phyloP scores from a whole-genome alignment of 2,888 invertebrate genomes.

The Synanthedon andrenaeformis region DNA sequence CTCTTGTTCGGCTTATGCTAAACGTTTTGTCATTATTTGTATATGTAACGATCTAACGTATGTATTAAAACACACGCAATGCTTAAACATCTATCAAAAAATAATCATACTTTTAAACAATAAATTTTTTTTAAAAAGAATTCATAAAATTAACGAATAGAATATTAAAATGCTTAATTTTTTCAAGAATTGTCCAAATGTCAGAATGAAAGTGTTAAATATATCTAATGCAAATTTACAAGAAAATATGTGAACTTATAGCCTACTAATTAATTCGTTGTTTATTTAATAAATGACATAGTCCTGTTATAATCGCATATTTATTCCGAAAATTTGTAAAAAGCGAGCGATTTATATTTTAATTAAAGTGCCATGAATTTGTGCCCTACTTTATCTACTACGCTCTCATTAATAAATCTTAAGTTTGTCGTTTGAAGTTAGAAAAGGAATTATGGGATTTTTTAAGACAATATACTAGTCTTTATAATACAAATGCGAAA shows the following conservation, averaged over 20 bases:
- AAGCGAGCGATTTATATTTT: too few species aligned
- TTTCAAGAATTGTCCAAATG: neutral
- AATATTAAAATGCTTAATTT: neutral
- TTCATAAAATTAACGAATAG: neutral
- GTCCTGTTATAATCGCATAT: neutral
- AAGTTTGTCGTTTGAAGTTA: too few species aligned
- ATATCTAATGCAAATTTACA: neutral
- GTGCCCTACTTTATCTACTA: too few species aligned
- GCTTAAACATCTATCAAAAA: too few species aligned
- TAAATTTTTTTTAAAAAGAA: neutral
- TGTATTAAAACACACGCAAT: too few species aligned
- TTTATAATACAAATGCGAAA: too few species aligned
- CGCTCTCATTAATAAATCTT: too few species aligned
- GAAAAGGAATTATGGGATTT: too few species aligned
- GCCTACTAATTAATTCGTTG: neutral
- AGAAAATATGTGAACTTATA: neutral
- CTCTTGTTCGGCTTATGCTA: constrained; percentile 25
- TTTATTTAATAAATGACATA: neutral
- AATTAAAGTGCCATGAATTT: too few species aligned
- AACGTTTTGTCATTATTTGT: constrained; percentile 56
- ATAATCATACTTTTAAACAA: too few species aligned
- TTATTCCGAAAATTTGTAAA: too few species aligned
- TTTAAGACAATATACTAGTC: too few species aligned
- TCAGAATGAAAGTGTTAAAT: neutral
- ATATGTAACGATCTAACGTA: constrained; percentile 20